These are phyloP conservation scores for Acanthurus lineatus DNA, from an alignment of 2,797 vertebrate genomes.

Conservation along the genomic window DNA sequence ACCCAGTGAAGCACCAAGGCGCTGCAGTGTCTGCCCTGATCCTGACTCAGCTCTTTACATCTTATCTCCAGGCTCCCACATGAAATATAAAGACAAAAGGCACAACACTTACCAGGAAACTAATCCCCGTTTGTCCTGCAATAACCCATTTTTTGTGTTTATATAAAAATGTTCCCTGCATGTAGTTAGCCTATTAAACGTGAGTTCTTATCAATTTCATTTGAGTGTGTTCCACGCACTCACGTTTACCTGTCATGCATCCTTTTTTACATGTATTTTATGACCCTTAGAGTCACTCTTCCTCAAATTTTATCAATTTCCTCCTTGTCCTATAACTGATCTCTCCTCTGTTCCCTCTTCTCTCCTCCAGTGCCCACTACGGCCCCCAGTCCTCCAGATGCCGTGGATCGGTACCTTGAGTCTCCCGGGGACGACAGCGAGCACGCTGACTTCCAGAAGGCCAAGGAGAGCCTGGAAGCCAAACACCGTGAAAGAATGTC, in stretches of 20 bases:
- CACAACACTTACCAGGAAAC: conserved; percentile 47
- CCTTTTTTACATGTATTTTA: not conserved
- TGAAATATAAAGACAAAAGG: conserved; percentile 39
- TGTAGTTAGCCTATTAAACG: conserved; percentile 32
- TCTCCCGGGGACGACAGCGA: conserved; percentile 94
- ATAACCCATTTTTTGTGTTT: conserved; percentile 35
- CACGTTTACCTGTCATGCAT: conserved; percentile 2
- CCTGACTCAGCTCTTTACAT: conserved; percentile 60
- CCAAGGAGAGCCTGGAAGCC: conserved; percentile 96
- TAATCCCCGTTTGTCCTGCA: conserved; percentile 26
- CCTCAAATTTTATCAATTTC: not conserved
- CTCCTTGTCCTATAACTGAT: not conserved
- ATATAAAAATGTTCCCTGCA: conserved; percentile 10
- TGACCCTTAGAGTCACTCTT: not conserved
- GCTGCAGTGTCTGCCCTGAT: conserved; percentile 60
- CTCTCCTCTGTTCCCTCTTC: conserved; percentile 12
- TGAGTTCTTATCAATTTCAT: not conserved
- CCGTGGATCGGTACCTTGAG: conserved; percentile 95
- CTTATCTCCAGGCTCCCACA: conserved; percentile 72
- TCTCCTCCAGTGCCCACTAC: conserved; percentile 91
- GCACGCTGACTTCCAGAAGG: conserved; percentile 95
- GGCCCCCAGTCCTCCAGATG: conserved; percentile 94
- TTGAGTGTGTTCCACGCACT: conserved; percentile 14
- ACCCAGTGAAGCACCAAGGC: conserved; percentile 24
- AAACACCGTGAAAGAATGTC: conserved; percentile 97